Percentiles rank a stretch among this genome's conserved stretches.
These are phyloP conservation scores for Lagocephalus sceleratus DNA, from an alignment of 2,797 vertebrate genomes.

Conservation along the genomic window DNA sequence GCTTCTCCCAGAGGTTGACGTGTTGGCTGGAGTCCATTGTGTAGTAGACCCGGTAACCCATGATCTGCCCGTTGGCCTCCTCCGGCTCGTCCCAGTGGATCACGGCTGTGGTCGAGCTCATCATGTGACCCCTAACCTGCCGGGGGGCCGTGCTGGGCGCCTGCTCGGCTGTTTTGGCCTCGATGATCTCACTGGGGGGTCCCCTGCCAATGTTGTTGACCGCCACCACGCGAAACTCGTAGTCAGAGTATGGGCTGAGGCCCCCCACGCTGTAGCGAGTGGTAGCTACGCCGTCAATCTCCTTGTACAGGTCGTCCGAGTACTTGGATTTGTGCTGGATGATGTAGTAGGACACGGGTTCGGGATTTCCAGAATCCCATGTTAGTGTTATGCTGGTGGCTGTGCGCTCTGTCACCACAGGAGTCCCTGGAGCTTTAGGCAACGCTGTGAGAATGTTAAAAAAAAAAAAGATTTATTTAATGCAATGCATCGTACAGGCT, in stretches of 20 bases:
- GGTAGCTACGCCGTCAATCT: slow-evolving; percentile 97
- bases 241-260: slow-evolving; percentile 96
- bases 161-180: slow-evolving; percentile 95
- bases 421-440: slow-evolving; percentile 92
- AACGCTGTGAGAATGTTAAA: slow-evolving; percentile 77
- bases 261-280: slow-evolving; percentile 97
- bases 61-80: slow-evolving; percentile 96
- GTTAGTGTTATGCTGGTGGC: slow-evolving; percentile 98
- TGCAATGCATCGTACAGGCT: slow-evolving; percentile 7
- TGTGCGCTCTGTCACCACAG: slow-evolving; percentile 93
- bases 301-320: slow-evolving; percentile 92
- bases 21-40: slow-evolving; percentile 89
- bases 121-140: slow-evolving; percentile 93
- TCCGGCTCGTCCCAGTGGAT: slow-evolving; percentile 99
- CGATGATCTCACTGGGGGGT: slow-evolving; percentile 89
- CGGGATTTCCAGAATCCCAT: slow-evolving; percentile 98
- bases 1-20: slow-evolving; percentile 95
- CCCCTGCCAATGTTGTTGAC: slow-evolving; percentile 97
- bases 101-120: slow-evolving; percentile 94
- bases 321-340: slow-evolving; percentile 96
- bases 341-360: slow-evolving; percentile 96
- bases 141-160: slow-evolving; percentile 94
- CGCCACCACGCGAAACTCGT: slow-evolving; percentile 93
- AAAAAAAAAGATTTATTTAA: not conserved
- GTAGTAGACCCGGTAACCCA: slow-evolving; percentile 96